These are phyloP conservation scores for Pomacea canaliculata DNA, from an alignment of 2,888 invertebrate species.

Conservation along the genomic window DNA sequence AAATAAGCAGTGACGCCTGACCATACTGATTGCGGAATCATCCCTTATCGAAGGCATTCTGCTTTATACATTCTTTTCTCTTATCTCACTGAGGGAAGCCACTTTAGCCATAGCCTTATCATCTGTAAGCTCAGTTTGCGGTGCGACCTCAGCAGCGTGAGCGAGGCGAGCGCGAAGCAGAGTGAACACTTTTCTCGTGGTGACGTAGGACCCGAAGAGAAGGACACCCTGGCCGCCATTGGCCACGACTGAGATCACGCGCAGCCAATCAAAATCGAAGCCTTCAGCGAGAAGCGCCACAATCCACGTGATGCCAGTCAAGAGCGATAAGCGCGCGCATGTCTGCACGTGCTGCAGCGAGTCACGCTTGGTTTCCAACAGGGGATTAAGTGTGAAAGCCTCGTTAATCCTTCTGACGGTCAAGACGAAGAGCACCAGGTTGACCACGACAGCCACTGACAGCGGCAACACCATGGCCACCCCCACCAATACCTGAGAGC, in stretches of 20 bases:
- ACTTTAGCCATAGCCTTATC: no score
- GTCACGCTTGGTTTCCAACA: not conserved
- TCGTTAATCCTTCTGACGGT: conserved; percentile 8
- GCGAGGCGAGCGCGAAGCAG: conserved; percentile 1
- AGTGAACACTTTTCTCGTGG: conserved; percentile 38
- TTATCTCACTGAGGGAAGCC: no score
- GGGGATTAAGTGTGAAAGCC: not conserved
- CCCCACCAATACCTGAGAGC: conserved; percentile 13
- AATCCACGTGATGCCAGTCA: conserved; percentile 52
- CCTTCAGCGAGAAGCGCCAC: conserved; percentile 46
- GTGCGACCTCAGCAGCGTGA: not conserved
- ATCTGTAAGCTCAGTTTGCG: not conserved
- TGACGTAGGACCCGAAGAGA: conserved; percentile 46
- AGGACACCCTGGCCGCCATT: conserved; percentile 50
- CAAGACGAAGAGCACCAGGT: conserved; percentile 1
- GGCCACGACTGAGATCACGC: conserved; percentile 40
- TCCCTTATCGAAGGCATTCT: no score
- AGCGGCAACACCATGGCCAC: conserved; percentile 6
- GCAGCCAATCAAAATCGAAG: conserved; percentile 38
- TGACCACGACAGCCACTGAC: conserved; percentile 4
- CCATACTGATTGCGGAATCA: no score
- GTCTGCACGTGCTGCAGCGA: conserved; percentile 32
- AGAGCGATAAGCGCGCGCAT: conserved; percentile 45
- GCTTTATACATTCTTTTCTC: no score
- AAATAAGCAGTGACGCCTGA: no score